phyloP scores from a whole-genome alignment of 2,888 invertebrate genomes.

The Caenorhabditis sinica region DNA sequence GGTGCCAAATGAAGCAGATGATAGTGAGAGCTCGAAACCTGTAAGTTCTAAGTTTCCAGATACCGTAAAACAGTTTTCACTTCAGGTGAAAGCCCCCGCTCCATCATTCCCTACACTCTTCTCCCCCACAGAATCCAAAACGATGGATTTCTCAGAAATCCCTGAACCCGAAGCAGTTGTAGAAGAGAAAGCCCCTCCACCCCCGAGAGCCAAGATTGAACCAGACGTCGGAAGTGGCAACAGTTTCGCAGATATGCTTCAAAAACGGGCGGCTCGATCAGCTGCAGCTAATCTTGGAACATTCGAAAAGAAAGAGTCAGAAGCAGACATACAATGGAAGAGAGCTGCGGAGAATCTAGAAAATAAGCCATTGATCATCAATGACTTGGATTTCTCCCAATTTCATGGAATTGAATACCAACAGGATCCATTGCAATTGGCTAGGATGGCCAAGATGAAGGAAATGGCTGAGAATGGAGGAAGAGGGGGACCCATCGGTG shows the following conservation, averaged over 20 bases:
- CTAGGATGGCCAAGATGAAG: conserved; percentile 66
- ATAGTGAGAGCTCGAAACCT: conserved; percentile 89
- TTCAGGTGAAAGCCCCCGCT: conserved; percentile 80
- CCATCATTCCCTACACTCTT: conserved; percentile 81
- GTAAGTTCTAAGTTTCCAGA: conserved; percentile 86
- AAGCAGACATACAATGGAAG: conserved; percentile 94
- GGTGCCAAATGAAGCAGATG: conserved; percentile 82
- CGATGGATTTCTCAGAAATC: conserved; percentile 80
- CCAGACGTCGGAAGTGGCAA: conserved; percentile 72
- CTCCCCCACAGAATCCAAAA: conserved; percentile 82
- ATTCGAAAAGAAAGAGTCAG: conserved; percentile 75
- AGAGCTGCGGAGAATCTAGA: conserved; percentile 85
- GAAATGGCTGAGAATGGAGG: conserved; percentile 46
- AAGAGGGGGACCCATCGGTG: conserved; percentile 58
- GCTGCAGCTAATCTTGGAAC: conserved; percentile 68
- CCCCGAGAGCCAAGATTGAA: conserved; percentile 75
- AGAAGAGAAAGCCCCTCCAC: conserved; percentile 59
- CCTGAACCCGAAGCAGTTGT: conserved; percentile 15
- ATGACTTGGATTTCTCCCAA: conserved; percentile 97
- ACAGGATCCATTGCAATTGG: conserved; percentile 77
- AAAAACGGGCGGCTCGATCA: conserved; percentile 80
- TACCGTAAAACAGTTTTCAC: background rate
- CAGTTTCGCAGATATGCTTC: conserved; percentile 81
- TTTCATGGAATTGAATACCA: conserved; percentile 92
- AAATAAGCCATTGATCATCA: conserved; percentile 88